Evolutionary conservation across 2,888 invertebrate species (phyloP), one percentile per base, ranked within the genome.

Genomic region (Colletes collaris): DNA sequence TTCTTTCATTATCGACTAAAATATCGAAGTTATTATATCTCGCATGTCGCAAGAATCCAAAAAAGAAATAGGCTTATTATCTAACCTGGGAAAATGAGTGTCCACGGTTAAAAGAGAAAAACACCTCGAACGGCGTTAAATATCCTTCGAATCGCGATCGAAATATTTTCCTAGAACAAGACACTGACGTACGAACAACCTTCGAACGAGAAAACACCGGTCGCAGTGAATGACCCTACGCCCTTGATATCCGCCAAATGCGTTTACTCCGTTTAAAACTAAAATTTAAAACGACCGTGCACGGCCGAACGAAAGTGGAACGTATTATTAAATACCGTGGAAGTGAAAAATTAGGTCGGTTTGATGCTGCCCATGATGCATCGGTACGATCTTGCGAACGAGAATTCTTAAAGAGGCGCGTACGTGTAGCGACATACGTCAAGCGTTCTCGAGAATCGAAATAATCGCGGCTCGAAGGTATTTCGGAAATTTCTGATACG

Each of bases 191-290:
- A 64, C 64, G 53, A 49, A 68, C 27, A 69, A 68, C 55, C 70
- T 56, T 56, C 65, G 55, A 37, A 52, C 78, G 79, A 71, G 79
- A 62, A 78, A 79, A 79, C 70, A 52, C 79, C 62, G 78, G 56
- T 70, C 60, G 56, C 71, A 63, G 79, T 71, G 79, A 79, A 79
- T 13, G 79, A 71, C 79, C 79, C 66, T 79, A 72, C 66, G 72
- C 79, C 79, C 79, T 79, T 79, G 72, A 66, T 72, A 75, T 37
- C 49, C 52, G 46, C 63, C 40, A 44, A 66, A 74, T 75, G 49
- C 55, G 49, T 27, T 78, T 53, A n/a, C 59, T 50, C 64, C n/a
- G 59, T 67, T 77, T 40, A 50, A 68, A 58, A 49, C 37, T 52
- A 46, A 52, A 63, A 63, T 63, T 56, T 46, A 46, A 68, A 68